phyloP scores from a whole-genome alignment of 2,888 invertebrate genomes.

The Brachyopa scutellaris region DNA sequence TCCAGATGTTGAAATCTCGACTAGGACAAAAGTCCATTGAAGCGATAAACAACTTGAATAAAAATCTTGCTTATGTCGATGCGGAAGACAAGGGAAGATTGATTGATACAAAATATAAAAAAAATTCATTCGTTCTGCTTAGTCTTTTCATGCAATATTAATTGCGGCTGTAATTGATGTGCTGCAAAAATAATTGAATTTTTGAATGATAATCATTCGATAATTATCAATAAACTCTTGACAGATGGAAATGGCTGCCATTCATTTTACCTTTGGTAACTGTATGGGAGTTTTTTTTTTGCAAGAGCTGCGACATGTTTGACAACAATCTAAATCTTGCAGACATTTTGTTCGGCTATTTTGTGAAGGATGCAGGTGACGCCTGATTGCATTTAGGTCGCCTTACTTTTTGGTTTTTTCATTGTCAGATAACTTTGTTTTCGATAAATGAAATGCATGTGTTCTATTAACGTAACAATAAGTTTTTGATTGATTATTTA shows the following conservation, averaged over 20 bases:
- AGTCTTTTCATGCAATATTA: constrained; percentile 1
- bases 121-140: constrained; percentile 17
- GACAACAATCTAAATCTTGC: too few relatives aligned
- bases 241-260: background rate
- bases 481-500: too few relatives aligned
- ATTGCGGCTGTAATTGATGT: constrained; percentile 10
- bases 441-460: too few relatives aligned
- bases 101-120: constrained; percentile 48
- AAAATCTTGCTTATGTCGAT: constrained; percentile 32
- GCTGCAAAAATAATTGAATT: too few relatives aligned
- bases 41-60: constrained; percentile 48
- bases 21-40: constrained; percentile 49
- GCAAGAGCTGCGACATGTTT: too few relatives aligned
- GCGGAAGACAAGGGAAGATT: constrained; percentile 61
- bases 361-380: too few relatives aligned
- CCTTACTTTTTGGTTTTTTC: too few relatives aligned
- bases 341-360: too few relatives aligned
- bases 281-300: too few relatives aligned
- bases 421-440: too few relatives aligned
- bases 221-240: background rate
- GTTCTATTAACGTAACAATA: too few relatives aligned
- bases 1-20: constrained; percentile 44
- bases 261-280: background rate
- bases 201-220: background rate
- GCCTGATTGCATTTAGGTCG: too few relatives aligned